phyloP scores from a whole-genome alignment of 92 coral and sea anemone genomes.

The Paragorgia papillata region DNA sequence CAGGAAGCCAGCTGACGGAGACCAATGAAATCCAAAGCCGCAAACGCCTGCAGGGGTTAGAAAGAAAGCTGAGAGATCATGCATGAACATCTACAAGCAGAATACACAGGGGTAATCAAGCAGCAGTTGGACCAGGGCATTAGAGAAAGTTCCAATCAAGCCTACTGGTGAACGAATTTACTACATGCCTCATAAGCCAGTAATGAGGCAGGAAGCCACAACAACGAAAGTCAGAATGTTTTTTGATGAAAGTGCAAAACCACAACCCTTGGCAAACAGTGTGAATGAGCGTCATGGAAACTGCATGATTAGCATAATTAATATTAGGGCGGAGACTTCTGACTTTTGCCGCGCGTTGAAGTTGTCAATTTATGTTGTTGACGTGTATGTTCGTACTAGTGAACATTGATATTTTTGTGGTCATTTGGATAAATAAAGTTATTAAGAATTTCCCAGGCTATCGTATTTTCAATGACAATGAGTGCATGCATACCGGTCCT shows the following conservation, averaged over 20 bases:
- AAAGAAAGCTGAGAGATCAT: constrained; percentile 47
- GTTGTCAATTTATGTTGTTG: too few species aligned
- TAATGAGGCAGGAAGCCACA: constrained; percentile 36
- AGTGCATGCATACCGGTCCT: constrained; percentile 50
- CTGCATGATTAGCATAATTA: too few species aligned
- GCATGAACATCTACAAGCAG: not conserved
- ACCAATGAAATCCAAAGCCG: constrained; percentile 60
- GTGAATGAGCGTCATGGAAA: too few species aligned
- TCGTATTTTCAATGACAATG: too few species aligned
- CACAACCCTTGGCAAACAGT: constrained; percentile 45
- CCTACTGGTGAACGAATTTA: constrained; percentile 26
- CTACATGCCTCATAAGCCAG: constrained; percentile 63
- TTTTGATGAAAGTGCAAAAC: constrained; percentile 56
- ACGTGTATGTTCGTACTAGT: too few species aligned
- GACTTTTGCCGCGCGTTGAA: too few species aligned
- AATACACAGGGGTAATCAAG: constrained; percentile 23
- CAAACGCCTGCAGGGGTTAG: constrained; percentile 44
- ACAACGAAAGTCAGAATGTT: constrained; percentile 64
- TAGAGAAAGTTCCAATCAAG: constrained; percentile 10
- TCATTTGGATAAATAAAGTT: too few species aligned
- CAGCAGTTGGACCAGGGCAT: constrained; percentile 44
- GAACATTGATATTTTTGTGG: too few species aligned
- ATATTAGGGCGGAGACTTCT: too few species aligned
- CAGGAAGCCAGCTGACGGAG: constrained; percentile 55
- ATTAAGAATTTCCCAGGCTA: too few species aligned